Conservation (phyloP, 2,888 invertebrate species). For the Drosophila testacea region DNA sequence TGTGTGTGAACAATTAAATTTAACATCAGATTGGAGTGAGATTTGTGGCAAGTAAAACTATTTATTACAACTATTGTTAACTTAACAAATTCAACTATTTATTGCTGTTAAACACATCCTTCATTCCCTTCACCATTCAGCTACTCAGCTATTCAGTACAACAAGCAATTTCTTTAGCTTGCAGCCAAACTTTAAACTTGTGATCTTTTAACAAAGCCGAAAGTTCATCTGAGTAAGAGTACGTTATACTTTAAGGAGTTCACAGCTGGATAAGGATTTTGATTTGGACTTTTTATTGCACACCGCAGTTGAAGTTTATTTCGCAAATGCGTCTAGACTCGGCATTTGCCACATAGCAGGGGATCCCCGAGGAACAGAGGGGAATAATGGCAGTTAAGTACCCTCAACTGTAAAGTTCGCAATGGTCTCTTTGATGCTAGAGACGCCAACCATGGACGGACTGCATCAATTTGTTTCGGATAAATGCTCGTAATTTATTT, state of each 20-base stretch:
- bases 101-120: not conserved
- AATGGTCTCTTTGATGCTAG: conserved; percentile 1
- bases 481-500: conserved; percentile 34
- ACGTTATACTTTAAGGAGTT: conserved; percentile 28
- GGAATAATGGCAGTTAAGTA: conserved; percentile 17
- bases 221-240: conserved; percentile 15
- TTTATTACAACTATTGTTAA: conserved; percentile 15
- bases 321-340: conserved; percentile 52
- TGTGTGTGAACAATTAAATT: conserved; percentile 15
- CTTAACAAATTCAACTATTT: conserved; percentile 4
- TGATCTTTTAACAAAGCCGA: conserved; percentile 30
- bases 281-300: conserved; percentile 45
- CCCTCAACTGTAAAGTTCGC: conserved; percentile 10
- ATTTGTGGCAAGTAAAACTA: conserved; percentile 7
- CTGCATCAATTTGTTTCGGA: conserved; percentile 39
- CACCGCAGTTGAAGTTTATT: conserved; percentile 37
- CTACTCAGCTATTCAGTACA: not conserved
- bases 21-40: conserved; percentile 9
- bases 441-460: conserved; percentile 1
- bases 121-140: not conserved
- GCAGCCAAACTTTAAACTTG: conserved; percentile 19
- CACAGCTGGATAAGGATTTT: conserved; percentile 46
- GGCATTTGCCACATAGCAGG: not conserved
- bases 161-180: conserved; percentile 20
- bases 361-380: conserved; percentile 1